Base-by-base conservation (phyloP, 1,140 invertebrate genomes). In the Probaryconus sp. region DNA sequence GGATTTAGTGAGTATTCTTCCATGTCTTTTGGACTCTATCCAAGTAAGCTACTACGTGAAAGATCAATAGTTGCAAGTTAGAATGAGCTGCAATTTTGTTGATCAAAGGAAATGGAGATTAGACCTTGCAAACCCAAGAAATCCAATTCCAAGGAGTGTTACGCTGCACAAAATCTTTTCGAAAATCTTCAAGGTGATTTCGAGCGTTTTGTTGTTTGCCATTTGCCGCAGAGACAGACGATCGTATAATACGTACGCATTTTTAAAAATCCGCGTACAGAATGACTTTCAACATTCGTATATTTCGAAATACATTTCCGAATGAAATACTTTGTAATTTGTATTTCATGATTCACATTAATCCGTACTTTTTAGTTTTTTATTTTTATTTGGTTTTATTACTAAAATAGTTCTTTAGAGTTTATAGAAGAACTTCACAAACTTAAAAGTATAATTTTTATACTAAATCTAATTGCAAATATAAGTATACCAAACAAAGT, bases 61-160 rank as follows among this genome's bases (percentile, higher is more conserved):
- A 50, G 60, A 64, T 65, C 70, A 82, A 85, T 82, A 86, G 71
- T 82, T 84, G 85, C 84, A 85, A 86, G 85, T 77, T 85, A 79
- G 79, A 82, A 83, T 86, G 85, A 87, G 48, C 83, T 81, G 82
- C 82, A 80, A 65, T 85, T 86, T 86, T 80, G 72, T 53, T 64
- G 74, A 81, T 83, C 81, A 81, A 81, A 79, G 63, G 75, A 72
- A 83, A 85, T 80, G 77, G 77, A 83, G 79, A 83, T 80, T 81
- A 77, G 70, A 75, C 72, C 75, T 79, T 79, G 77, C 81, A 78
- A 81, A 85, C 80, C 68, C 77, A 64, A 77, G 73, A 81, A 77
- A 77, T 61, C 81, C 78, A 78, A 81, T 84, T 85, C 81, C 77
- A 45, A 80, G 77, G 76, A 80, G 75, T 82, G 79, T 85, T 86